A percentile compares a stretch with the other conserved stretches of the same genome.
phyloP scores from a whole-genome alignment of 2,888 invertebrate species.

The Deroplatys truncata region DNA sequence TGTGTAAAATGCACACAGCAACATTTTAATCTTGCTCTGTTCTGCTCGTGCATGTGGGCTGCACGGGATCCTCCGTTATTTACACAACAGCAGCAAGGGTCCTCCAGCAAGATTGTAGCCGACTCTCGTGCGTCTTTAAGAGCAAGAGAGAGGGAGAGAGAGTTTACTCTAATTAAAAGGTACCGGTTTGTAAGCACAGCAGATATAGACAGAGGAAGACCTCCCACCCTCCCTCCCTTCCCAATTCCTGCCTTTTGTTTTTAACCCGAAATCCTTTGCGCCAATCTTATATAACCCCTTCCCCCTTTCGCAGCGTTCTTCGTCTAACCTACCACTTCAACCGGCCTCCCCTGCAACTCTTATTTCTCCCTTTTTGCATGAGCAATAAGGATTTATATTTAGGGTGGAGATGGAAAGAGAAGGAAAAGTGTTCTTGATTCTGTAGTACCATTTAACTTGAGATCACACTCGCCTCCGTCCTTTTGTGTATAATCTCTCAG shows the following conservation, averaged over 20 bases:
- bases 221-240: not conserved
- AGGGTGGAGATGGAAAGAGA: constrained; percentile 15
- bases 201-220: constrained; percentile 1
- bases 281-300: constrained; percentile 25
- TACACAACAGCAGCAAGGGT: constrained; percentile 11
- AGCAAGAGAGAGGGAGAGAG: not conserved
- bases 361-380: constrained; percentile 35
- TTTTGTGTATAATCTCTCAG: not conserved
- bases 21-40: not conserved
- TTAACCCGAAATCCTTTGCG: constrained; percentile 30
- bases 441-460: constrained; percentile 9
- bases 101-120: constrained; percentile 10
- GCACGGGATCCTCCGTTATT: not conserved
- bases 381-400: constrained; percentile 39
- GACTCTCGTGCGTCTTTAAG: not conserved
- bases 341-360: constrained; percentile 29
- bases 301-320: not conserved
- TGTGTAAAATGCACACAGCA: not conserved
- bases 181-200: constrained; percentile 26
- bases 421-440: constrained; percentile 13
- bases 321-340: constrained; percentile 1
- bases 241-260: constrained; percentile 27
- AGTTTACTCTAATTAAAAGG: constrained; percentile 31
- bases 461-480: not conserved
- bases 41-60: not conserved